phyloP scores from a whole-genome alignment of 2,888 invertebrate genomes.

The Aphidoletes aphidimyza region DNA sequence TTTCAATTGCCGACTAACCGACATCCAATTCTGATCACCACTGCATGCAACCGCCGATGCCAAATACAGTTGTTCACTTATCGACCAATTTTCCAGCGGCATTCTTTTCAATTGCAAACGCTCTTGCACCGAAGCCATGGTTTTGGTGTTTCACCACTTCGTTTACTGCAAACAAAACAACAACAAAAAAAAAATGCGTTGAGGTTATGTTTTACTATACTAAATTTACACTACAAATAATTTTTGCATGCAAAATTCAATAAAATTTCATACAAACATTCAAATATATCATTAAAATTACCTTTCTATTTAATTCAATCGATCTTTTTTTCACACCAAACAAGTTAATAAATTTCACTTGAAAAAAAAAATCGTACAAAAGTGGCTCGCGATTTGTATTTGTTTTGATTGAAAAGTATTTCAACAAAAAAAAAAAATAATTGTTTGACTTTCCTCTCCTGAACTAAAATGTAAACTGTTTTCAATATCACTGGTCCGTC shows the following conservation, averaged over 20 bases:
- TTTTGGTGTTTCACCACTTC: neutral
- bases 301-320: neutral
- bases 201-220: slow-evolving; percentile 43
- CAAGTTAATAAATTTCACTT: neutral
- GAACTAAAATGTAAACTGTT: neutral
- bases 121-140: slow-evolving; percentile 62
- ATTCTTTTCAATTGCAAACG: slow-evolving; percentile 71
- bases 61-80: slow-evolving; percentile 83
- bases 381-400: neutral
- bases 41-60: slow-evolving; percentile 86
- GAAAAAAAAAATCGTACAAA: no score
- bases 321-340: neutral
- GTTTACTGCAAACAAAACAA: slow-evolving; percentile 7
- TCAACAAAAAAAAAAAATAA: no score
- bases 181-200: neutral
- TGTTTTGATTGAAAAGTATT: neutral
- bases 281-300: no score
- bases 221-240: neutral
- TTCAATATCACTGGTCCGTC: neutral
- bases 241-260: neutral
- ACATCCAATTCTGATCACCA: slow-evolving; percentile 93
- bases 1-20: slow-evolving; percentile 83
- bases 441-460: neutral
- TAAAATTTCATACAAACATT: neutral
- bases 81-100: slow-evolving; percentile 86